Conservation (phyloP, 2,797 vertebrate genomes). For the Megaceryle alcyon region DNA sequence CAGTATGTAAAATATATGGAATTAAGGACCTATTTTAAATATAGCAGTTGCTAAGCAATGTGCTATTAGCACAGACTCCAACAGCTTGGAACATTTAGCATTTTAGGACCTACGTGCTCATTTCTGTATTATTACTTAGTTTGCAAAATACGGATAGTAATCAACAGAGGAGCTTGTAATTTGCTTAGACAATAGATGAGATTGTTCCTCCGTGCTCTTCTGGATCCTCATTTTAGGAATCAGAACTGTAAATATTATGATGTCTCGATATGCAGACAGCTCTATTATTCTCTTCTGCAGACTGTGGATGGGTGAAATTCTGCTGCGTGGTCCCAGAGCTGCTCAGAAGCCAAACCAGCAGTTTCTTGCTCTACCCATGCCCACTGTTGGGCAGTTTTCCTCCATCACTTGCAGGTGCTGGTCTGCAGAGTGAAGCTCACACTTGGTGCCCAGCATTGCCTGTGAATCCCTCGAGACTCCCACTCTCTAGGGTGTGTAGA, state of each 20-base stretch:
- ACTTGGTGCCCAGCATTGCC: neutral
- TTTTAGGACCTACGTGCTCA: neutral
- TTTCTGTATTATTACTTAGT: slow-evolving; percentile 10
- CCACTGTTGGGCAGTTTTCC: neutral
- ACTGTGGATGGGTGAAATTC: neutral
- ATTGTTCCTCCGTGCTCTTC: neutral
- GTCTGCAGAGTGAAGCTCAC: neutral
- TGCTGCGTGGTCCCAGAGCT: neutral
- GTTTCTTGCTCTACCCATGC: neutral
- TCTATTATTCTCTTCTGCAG: neutral
- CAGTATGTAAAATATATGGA: neutral
- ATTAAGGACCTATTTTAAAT: slow-evolving; percentile 55
- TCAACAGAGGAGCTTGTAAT: neutral
- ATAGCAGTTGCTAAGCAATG: slow-evolving; percentile 58
- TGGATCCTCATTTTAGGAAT: neutral
- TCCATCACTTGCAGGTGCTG: neutral
- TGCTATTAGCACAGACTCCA: slow-evolving; percentile 35
- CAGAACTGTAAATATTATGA: neutral
- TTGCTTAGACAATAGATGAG: neutral
- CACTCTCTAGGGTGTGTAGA: neutral
- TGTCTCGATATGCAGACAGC: neutral
- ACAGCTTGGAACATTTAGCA: slow-evolving; percentile 3
- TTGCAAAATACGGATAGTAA: neutral
- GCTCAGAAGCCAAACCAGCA: neutral
- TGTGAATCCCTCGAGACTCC: neutral